A percentile compares a stretch with the other conserved stretches of the same genome.
phyloP scores from a whole-genome alignment of 2,113 vertebrate genomes.

The Sylvilagus bachmani region DNA sequence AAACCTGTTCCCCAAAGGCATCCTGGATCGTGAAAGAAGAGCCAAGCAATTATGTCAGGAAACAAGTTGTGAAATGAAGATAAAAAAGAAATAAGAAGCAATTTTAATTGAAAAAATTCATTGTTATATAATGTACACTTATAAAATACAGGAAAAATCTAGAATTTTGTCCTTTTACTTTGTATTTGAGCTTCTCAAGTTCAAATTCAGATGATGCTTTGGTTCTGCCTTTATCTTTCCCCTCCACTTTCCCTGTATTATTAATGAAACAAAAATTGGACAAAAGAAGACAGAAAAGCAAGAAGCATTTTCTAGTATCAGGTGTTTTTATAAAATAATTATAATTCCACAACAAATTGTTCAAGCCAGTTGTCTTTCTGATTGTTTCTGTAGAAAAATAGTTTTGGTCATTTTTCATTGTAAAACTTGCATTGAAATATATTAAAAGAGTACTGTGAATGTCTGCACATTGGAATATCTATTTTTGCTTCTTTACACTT shows the following conservation, averaged over 20 bases:
- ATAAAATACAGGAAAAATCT: constrained; percentile 31
- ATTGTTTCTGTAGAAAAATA: neutral
- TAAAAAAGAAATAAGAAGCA: constrained; percentile 81
- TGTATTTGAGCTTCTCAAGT: neutral
- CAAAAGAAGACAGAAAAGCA: neutral
- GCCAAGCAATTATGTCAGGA: constrained; percentile 76
- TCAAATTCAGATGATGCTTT: neutral
- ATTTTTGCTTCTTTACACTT: neutral
- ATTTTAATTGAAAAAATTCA: constrained; percentile 77
- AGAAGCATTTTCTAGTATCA: neutral
- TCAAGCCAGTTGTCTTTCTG: neutral
- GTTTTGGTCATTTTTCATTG: constrained; percentile 3
- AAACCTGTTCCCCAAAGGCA: constrained; percentile 90
- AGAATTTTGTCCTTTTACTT: neutral
- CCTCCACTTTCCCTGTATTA: constrained; percentile 15
- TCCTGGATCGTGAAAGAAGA: constrained; percentile 86
- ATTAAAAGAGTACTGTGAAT: neutral
- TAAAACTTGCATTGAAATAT: neutral
- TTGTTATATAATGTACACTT: constrained; percentile 32
- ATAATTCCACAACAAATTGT: neutral
- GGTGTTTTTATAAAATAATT: neutral
- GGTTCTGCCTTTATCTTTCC: neutral
- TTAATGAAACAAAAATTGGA: neutral
- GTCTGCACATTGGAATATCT: neutral
- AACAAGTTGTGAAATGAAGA: constrained; percentile 74